Conservation (phyloP, 2,888 invertebrate genomes). For the Volucella zonaria region DNA sequence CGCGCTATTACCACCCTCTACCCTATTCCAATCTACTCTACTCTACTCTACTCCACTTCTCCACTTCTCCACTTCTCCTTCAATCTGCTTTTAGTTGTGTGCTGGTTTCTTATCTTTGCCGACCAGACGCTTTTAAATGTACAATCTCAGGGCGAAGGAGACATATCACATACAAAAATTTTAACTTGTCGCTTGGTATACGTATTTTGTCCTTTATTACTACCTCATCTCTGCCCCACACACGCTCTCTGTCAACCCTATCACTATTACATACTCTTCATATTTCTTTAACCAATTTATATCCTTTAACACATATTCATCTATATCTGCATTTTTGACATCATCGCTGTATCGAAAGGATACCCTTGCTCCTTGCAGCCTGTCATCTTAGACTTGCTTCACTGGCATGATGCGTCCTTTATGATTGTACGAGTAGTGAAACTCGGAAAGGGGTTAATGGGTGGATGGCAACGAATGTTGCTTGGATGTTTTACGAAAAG, state of each 20-base stretch:
- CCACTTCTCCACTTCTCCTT: too few relatives aligned
- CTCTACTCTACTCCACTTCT: neutral
- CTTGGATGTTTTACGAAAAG: conserved; percentile 52
- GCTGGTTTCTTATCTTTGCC: conserved; percentile 81
- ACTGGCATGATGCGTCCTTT: conserved; percentile 51
- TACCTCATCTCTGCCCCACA: neutral
- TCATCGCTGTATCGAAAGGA: conserved; percentile 37
- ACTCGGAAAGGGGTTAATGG: conserved; percentile 52
- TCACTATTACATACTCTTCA: conserved; percentile 19
- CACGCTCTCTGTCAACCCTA: neutral
- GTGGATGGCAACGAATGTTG: neutral
- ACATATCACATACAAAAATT: conserved; percentile 70
- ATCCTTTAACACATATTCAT: conserved; percentile 68
- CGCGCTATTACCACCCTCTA: too few relatives aligned
- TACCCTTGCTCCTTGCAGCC: conserved; percentile 14
- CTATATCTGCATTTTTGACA: conserved; percentile 68
- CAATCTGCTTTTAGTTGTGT: conserved; percentile 23
- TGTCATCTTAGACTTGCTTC: conserved; percentile 55
- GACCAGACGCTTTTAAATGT: conserved; percentile 82
- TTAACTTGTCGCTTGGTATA: conserved; percentile 63
- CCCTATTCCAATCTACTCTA: neutral
- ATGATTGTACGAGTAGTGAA: conserved; percentile 20
- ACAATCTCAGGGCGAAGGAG: conserved; percentile 67
- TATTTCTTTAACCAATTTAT: conserved; percentile 71
- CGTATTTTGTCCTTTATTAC: conserved; percentile 15